These are phyloP conservation scores for Meriones unguiculatus DNA, from an alignment of 2,113 vertebrate genomes.

Conservation along the genomic window DNA sequence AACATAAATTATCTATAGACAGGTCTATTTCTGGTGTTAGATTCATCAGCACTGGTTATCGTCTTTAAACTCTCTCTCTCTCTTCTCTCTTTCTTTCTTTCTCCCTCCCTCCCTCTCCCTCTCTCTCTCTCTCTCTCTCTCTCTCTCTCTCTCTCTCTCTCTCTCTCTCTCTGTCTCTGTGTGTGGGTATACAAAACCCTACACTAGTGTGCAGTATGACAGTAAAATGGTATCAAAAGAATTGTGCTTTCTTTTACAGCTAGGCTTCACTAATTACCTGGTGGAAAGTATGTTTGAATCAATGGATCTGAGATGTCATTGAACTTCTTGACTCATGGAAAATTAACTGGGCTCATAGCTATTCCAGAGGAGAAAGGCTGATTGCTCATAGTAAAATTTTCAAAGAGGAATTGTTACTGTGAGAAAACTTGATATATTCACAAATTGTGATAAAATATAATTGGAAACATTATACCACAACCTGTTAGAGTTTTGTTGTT, in stretches of 20 bases:
- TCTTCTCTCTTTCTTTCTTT: neutral
- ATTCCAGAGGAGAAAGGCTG: neutral
- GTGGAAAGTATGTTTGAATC: neutral
- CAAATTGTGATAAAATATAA: neutral
- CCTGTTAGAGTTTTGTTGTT: neutral
- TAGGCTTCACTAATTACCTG: neutral
- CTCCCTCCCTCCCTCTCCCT: neutral
- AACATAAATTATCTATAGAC: conserved; percentile 31
- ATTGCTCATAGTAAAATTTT: neutral
- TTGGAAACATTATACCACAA: conserved; percentile 9
- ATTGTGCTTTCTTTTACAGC: neutral
- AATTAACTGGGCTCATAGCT: neutral
- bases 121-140: neutral
- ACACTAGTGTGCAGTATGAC: neutral
- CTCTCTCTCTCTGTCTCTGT: neutral
- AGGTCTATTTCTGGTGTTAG: neutral
- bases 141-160: neutral
- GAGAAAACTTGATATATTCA: neutral
- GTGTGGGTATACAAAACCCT: neutral
- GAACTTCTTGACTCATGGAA: neutral
- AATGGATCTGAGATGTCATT: neutral
- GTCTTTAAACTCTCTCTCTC: neutral
- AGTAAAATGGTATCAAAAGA: conserved; percentile 45
- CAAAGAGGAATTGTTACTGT: neutral
- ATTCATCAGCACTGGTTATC: neutral